These are phyloP conservation scores for Popillia japonica DNA, from an alignment of 1,140 invertebrate genomes.

Conservation along the genomic window DNA sequence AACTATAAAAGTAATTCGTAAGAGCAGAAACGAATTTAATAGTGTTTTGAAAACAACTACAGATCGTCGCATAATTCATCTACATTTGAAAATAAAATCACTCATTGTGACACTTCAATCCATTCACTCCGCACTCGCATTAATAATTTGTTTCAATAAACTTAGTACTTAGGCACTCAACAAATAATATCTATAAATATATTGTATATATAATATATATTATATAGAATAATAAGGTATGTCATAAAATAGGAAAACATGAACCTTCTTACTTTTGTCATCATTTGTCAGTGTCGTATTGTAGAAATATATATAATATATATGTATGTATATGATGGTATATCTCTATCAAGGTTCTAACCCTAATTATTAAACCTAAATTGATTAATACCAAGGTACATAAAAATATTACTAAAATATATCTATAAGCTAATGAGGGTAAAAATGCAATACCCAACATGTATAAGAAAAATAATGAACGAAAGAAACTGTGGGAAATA, in stretches of 20 bases:
- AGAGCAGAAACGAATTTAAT: conserved; percentile 32
- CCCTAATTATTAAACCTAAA: conserved; percentile 24
- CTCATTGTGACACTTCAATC: not conserved
- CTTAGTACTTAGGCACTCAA: conserved; percentile 54
- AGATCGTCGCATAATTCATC: conserved; percentile 39
- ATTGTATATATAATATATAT: conserved; percentile 49
- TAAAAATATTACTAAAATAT: conserved; percentile 46
- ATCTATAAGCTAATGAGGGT: conserved; percentile 46
- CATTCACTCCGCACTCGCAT: conserved; percentile 23
- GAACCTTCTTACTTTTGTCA: conserved; percentile 47
- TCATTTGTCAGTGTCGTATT: conserved; percentile 22
- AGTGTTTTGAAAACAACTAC: conserved; percentile 35
- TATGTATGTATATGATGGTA: conserved; percentile 57
- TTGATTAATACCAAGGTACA: conserved; percentile 50
- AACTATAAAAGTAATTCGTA: conserved; percentile 9
- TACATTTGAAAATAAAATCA: conserved; percentile 20
- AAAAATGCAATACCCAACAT: conserved; percentile 44
- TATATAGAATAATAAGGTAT: conserved; percentile 48
- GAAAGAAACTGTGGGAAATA: conserved; percentile 53
- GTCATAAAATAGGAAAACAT: conserved; percentile 51
- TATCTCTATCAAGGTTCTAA: conserved; percentile 20
- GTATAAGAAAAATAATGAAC: conserved; percentile 50
- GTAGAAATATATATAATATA: conserved; percentile 31
- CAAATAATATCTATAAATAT: conserved; percentile 51
- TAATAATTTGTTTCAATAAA: conserved; percentile 34